These are phyloP conservation scores for Brachypodius melanocephalos DNA, from an alignment of 2,113 vertebrate genomes.

Conservation along the genomic window DNA sequence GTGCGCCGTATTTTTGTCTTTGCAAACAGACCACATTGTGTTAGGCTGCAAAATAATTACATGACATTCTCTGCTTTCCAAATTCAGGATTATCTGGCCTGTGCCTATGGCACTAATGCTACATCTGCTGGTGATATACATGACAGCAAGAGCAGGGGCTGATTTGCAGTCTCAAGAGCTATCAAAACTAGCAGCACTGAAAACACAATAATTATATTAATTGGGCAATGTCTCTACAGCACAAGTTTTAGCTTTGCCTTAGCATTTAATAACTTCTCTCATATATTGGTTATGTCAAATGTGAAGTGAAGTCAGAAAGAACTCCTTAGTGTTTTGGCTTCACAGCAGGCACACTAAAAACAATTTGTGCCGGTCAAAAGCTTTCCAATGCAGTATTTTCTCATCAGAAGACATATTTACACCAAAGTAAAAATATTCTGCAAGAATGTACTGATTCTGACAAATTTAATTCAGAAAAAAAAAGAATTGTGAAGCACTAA, in stretches of 20 bases:
- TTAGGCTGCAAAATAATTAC: constrained; percentile 48
- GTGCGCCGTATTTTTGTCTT: neutral
- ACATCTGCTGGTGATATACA: constrained; percentile 43
- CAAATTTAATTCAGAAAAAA: neutral
- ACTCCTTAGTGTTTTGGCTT: neutral
- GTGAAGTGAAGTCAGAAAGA: neutral
- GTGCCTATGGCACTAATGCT: constrained; percentile 27
- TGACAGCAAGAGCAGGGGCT: constrained; percentile 12
- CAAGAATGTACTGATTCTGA: neutral
- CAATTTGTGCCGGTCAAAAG: neutral
- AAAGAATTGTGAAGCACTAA: neutral
- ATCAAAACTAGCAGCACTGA: neutral
- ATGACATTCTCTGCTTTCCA: constrained; percentile 35
- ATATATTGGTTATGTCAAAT: neutral
- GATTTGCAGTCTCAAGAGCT: constrained; percentile 17
- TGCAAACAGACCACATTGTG: neutral
- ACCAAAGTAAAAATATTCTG: neutral
- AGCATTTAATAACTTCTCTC: neutral
- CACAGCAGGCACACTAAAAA: neutral
- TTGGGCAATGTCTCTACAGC: neutral
- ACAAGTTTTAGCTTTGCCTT: neutral
- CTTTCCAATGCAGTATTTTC: neutral
- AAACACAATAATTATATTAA: constrained; percentile 30
- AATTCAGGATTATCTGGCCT: constrained; percentile 41
- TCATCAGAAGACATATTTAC: neutral